phyloP scores from a whole-genome alignment of 1,140 invertebrate species.

The Zaprionus gabonicus region DNA sequence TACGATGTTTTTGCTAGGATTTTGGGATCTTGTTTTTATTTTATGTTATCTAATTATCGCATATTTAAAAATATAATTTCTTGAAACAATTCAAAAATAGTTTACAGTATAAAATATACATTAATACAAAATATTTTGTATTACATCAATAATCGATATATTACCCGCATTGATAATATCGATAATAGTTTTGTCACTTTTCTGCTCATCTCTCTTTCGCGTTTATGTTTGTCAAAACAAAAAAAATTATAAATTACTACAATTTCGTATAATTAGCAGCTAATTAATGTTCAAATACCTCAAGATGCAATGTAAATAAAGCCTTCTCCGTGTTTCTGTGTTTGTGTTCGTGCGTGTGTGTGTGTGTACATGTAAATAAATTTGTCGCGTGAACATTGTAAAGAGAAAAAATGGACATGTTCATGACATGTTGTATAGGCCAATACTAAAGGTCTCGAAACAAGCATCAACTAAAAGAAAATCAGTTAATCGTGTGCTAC shows the following conservation, averaged over 20 bases:
- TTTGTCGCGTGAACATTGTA: conserved; percentile 28
- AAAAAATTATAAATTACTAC: conserved; percentile 51
- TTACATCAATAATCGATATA: conserved; percentile 16
- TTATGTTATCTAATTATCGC: no score
- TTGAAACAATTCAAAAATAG: background rate
- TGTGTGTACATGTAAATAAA: conserved; percentile 26
- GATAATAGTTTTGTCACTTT: conserved; percentile 31
- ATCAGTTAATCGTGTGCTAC: conserved; percentile 16
- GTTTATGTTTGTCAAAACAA: conserved; percentile 81
- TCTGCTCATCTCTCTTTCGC: conserved; percentile 43
- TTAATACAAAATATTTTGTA: background rate
- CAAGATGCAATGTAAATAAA: conserved; percentile 39
- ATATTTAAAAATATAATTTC: no score
- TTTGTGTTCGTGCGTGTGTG: conserved; percentile 16
- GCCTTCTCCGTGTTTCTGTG: conserved; percentile 2
- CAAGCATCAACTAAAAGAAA: conserved; percentile 1
- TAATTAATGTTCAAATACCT: conserved; percentile 16
- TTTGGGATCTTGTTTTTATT: background rate
- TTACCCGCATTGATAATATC: conserved; percentile 16
- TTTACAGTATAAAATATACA: background rate
- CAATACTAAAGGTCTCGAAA: conserved; percentile 12
- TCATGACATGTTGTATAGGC: conserved; percentile 12
- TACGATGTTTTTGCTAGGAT: background rate
- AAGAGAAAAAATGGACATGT: conserved; percentile 54
- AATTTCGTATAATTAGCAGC: conserved; percentile 46